Percentiles rank a stretch among this genome's conserved stretches.
Evolutionary conservation across 1,140 invertebrate species (phyloP).

Genomic region (Drosophila bocqueti): DNA sequence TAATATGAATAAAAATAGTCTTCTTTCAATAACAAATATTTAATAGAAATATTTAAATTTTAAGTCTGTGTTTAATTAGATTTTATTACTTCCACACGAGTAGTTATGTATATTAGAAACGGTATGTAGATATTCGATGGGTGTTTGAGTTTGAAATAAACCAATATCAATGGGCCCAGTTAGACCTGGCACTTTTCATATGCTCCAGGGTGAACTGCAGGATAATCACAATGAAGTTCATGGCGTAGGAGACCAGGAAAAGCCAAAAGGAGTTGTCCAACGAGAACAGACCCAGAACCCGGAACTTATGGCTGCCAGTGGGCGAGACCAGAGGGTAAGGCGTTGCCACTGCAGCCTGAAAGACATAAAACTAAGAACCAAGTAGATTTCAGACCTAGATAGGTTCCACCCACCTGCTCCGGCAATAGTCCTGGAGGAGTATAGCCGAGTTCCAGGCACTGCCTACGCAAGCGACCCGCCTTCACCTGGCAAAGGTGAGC

Average conservation of each 20-base stretch:
- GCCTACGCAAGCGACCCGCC: constrained; percentile 19
- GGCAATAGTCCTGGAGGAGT: constrained; percentile 21
- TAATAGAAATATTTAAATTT: not conserved
- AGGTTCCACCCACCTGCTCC: constrained; percentile 34
- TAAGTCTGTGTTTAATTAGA: not conserved
- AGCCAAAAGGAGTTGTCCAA: constrained; percentile 71
- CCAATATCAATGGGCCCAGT: not conserved
- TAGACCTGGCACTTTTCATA: constrained; percentile 30
- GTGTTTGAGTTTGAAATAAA: not conserved
- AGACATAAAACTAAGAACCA: too few relatives aligned
- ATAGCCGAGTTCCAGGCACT: constrained; percentile 44
- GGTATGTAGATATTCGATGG: not conserved
- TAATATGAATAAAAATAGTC: not conserved
- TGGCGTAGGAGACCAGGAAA: constrained; percentile 68
- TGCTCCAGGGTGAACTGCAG: constrained; percentile 68
- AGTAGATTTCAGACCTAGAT: not conserved
- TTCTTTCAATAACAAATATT: too few relatives aligned
- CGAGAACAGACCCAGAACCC: constrained; percentile 63
- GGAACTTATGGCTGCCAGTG: constrained; percentile 32
- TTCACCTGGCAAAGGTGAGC: constrained; percentile 64
- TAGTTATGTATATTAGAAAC: not conserved
- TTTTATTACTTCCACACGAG: too few relatives aligned
- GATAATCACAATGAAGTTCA: constrained; percentile 75
- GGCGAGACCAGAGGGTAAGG: constrained; percentile 39
- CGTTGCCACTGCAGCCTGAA: constrained; percentile 47